Base-by-base conservation (phyloP, 2,888 invertebrate genomes). In the Brenthis ino region DNA sequence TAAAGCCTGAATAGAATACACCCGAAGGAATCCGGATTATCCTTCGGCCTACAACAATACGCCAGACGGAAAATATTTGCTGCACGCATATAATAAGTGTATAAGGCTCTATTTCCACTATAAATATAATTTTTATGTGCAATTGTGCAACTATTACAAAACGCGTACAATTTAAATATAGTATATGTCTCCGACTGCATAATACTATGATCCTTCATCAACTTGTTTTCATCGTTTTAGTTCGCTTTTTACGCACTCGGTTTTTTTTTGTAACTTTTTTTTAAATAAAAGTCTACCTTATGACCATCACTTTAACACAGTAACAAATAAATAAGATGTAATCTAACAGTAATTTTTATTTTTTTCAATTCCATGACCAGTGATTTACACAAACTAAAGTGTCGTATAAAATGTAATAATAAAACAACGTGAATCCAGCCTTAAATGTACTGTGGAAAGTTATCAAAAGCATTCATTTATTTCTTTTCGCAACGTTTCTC, bases 1-100 rank as follows among this genome's bases (percentile, higher is more conserved):
- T 72, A 72, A 72, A 67, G 64, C 57, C 66, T 66, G 67, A 69
- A 69, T 69, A 28, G 61, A 65, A 55, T 33, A 37, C 57, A 50
- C 55, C 65, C 57, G 54, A 65, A 57, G 57, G 56, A 57, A 61
- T 54, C 16, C 48, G 56, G 60, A 50, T 58, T 67, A 68, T 47
- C 66, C 63, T 67, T 56, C 51, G 28, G 56, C 50, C 55, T 24
- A 56, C 37, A 61, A 69, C 69, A 65, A 69, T 65, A 33, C 51
- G 37, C 51, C 64, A 65, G 56, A 61, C 57, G 28, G 53, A 67
- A 72, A 65, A 61, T 61, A 57, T 53, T 68, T 54, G 57, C 66
- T 57, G 50, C 57, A 72, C 71, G 67, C 65, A 56, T 65, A 66
- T 48, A 61, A 57, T 43, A 64, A 64, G 67, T 69, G 61, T 33